These are phyloP conservation scores for Rhyzopertha dominica DNA, from an alignment of 1,140 invertebrate genomes.

Conservation along the genomic window DNA sequence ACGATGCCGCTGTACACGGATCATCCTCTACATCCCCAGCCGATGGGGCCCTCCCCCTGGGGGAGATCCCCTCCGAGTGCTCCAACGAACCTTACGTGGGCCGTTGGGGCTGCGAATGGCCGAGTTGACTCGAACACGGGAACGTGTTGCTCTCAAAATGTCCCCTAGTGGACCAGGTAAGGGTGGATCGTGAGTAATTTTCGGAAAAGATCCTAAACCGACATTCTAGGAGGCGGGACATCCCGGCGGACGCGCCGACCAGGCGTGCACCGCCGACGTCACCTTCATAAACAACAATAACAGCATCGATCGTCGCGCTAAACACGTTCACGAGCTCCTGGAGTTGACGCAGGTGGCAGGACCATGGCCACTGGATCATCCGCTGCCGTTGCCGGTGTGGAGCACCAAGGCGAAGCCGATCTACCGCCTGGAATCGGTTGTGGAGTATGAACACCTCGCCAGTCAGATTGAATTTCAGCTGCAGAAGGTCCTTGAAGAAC, in stretches of 20 bases:
- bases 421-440: slow-evolving; percentile 52
- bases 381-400: slow-evolving; percentile 67
- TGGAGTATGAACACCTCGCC: slow-evolving; percentile 74
- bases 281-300: slow-evolving; percentile 18
- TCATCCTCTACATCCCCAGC: slow-evolving; percentile 49
- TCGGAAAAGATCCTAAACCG: too few relatives aligned
- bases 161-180: slow-evolving; percentile 37
- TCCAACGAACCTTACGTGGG: slow-evolving; percentile 69
- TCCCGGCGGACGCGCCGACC: slow-evolving; percentile 15
- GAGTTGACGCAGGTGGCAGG: slow-evolving; percentile 48
- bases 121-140: slow-evolving; percentile 83
- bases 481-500: slow-evolving; percentile 67
- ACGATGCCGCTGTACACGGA: slow-evolving; percentile 48
- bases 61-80: slow-evolving; percentile 49
- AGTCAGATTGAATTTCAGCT: slow-evolving; percentile 68
- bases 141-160: slow-evolving; percentile 52
- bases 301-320: slow-evolving; percentile 7
- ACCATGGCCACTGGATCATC: slow-evolving; percentile 56
- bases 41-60: slow-evolving; percentile 46
- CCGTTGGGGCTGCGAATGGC: slow-evolving; percentile 84
- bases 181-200: neutral
- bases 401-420: slow-evolving; percentile 45
- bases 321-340: slow-evolving; percentile 30
- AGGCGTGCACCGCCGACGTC: slow-evolving; percentile 14
- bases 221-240: slow-evolving; percentile 13